A percentile compares a stretch with the other conserved stretches of the same genome.
Conservation (phyloP, 2,113 vertebrate species). For the Syngnathus floridae region DNA sequence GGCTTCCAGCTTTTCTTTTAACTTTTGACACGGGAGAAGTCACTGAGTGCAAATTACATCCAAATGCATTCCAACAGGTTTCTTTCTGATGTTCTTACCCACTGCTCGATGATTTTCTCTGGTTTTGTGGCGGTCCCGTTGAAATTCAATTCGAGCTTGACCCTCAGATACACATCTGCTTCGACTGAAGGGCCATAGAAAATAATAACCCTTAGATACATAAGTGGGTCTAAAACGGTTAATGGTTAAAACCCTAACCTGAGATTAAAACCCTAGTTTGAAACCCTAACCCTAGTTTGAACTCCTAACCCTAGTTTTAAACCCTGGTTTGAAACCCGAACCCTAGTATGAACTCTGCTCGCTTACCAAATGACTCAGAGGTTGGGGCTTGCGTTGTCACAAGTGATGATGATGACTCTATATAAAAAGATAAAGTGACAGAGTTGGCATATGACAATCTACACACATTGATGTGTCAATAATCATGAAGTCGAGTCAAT, state of each 20-base stretch:
- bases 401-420: too few relatives aligned
- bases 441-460: conserved; percentile 10
- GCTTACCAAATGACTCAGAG: too few relatives aligned
- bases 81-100: conserved; percentile 42
- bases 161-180: conserved; percentile 56
- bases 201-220: too few relatives aligned
- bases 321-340: too few relatives aligned
- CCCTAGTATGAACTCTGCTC: too few relatives aligned
- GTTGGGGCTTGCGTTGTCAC: too few relatives aligned
- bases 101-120: conserved; percentile 32
- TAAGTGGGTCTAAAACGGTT: too few relatives aligned
- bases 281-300: too few relatives aligned
- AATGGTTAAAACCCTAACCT: too few relatives aligned
- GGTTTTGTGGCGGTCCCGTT: conserved; percentile 27
- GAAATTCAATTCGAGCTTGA: conserved; percentile 43
- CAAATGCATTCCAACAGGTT: neutral
- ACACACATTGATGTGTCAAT: neutral
- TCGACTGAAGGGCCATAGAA: conserved; percentile 18
- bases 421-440: neutral
- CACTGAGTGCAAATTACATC: neutral
- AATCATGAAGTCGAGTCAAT: conserved; percentile 4
- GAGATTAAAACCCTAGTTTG: too few relatives aligned
- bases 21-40: conserved; percentile 23
- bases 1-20: conserved; percentile 33
- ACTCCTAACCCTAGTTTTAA: too few relatives aligned